Evolutionary conservation across 2,113 vertebrate genomes (phyloP), one percentile per base, ranked within the genome.

Genomic region (Planiliza haematocheilus): DNA sequence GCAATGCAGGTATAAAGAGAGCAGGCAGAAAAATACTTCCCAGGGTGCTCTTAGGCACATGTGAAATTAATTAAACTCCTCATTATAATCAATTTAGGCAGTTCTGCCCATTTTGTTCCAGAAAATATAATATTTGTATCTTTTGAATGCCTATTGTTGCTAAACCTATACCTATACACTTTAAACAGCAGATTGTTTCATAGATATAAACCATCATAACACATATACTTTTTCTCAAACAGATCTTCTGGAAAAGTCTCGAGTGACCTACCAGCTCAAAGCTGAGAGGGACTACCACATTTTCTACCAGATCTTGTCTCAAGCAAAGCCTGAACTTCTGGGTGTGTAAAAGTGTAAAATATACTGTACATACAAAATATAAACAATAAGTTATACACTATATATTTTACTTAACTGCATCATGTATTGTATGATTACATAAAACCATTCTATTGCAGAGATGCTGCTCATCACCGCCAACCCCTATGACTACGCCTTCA

Each of bases 251-350:
- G 96, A 96, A 90, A 96, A 97, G 82, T 96, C 96, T 13, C 93
- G 96, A 0, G 94, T 95, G 46, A 96, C 95, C 75, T 97, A 92
- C 72, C 95, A 96, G 91, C 94, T 96, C 24, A 96, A 96, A 83
- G 88, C 96, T 61, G 96, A 97, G 83, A 93, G 96, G 61, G 95
- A 96, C 72, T 97, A 97, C 77, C 96, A 97, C 80, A 96, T 97
- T 84, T 97, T 95, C 91, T 97, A 97, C 83, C 96, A 97, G 92
- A 97, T 97, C 60, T 87, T 97, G 79, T 96, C 96, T 84, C 96
- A 96, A 36, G 88, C 85, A 79, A 97, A 96, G 74, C 95, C 95
- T 1, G 96, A 97, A 70, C 90, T 96, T 7, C 87, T 97, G 75
- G 95, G 95, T 96, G n/a, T n/a, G n/a, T n/a, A n/a, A n/a, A 51